Base-by-base conservation (phyloP, 2,113 vertebrate genomes). In the Lycaon pictus region DNA sequence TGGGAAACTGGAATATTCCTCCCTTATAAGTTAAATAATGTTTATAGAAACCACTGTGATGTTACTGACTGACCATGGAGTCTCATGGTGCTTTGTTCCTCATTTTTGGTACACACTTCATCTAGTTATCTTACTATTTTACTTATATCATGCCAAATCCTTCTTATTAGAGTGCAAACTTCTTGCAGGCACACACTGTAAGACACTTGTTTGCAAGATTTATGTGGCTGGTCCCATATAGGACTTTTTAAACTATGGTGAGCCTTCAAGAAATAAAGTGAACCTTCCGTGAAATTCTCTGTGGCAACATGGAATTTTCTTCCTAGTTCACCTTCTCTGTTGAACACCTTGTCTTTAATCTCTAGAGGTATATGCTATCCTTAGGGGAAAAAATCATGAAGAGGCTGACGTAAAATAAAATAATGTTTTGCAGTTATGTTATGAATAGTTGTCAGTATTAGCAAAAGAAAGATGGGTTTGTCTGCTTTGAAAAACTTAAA, bases 151-250 rank as follows among this genome's bases (percentile, higher is more conserved):
- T 90, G 23, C 13, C 11, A n/a, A 79, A 74, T 23, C 9, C 25
- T 86, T 76, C 27, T 84, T 72, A 83, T 11, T 90, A 86, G 10
- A 90, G 25, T 63, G 37, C 19, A 96, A 62, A 90, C 16, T 56
- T 96, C 35, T 72, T 91, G 25, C 76, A 84, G 43, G 19, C 22
- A 16, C 16, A 72, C 87, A 83, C 62, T 67, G n/a, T 65, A 35
- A 88, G 60, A 53, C 11, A 87, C 5, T 81, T 96, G 35, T 92
- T 95, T 72, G 63, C 65, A 69, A 88, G 80, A 94, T 53, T 88
- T 69, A 63, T 53, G 35, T 29, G 1, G 53, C 65, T 82, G 6
- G 22, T 90, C 35, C 2, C 69, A 81, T 27, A 74, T 53, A 80
- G 23, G 2, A 27, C 27, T 91, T 93, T 97, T 69, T 27, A 91